Percentiles rank a stretch among this genome's conserved stretches.
phyloP scores from a whole-genome alignment of 2,888 invertebrate species.

The Aproaerema taeniolella region DNA sequence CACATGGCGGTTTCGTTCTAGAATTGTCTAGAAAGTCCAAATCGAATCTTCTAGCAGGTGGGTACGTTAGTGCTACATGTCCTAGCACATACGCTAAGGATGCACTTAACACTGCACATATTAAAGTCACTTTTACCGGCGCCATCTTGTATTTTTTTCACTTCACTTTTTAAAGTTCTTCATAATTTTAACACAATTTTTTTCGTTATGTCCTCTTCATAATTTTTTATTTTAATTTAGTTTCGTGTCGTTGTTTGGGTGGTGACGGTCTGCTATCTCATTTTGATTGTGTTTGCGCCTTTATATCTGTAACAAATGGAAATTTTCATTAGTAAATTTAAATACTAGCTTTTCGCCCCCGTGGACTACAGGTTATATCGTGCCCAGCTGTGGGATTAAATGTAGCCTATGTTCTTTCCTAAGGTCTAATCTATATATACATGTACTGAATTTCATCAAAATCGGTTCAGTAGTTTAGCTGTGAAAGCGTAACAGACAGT shows the following conservation, averaged over 20 bases:
- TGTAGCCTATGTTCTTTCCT: too few relatives aligned
- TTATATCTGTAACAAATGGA: not conserved
- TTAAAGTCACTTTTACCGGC: conserved; percentile 34
- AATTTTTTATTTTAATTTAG: conserved; percentile 4
- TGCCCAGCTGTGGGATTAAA: too few relatives aligned
- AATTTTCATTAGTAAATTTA: too few relatives aligned
- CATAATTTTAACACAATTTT: conserved; percentile 10
- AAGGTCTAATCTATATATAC: too few relatives aligned
- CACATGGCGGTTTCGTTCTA: conserved; percentile 93
- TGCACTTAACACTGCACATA: conserved; percentile 38
- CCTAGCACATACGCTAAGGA: conserved; percentile 38
- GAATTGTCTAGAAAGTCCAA: conserved; percentile 95
- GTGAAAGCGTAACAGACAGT: too few relatives aligned
- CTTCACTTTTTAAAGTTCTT: conserved; percentile 15
- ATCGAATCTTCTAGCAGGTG: conserved; percentile 91
- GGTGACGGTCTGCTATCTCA: not conserved
- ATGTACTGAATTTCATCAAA: too few relatives aligned
- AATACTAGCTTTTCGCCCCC: too few relatives aligned
- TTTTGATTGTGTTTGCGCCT: not conserved
- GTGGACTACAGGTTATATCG: too few relatives aligned
- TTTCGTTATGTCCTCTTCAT: conserved; percentile 20
- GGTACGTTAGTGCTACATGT: conserved; percentile 93
- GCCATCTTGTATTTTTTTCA: conserved; percentile 35
- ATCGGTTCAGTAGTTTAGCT: too few relatives aligned
- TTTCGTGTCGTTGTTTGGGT: too few relatives aligned